Percentiles rank a stretch among this genome's conserved stretches.
phyloP scores from a whole-genome alignment of 2,888 invertebrate species.

The Agelastica alni region DNA sequence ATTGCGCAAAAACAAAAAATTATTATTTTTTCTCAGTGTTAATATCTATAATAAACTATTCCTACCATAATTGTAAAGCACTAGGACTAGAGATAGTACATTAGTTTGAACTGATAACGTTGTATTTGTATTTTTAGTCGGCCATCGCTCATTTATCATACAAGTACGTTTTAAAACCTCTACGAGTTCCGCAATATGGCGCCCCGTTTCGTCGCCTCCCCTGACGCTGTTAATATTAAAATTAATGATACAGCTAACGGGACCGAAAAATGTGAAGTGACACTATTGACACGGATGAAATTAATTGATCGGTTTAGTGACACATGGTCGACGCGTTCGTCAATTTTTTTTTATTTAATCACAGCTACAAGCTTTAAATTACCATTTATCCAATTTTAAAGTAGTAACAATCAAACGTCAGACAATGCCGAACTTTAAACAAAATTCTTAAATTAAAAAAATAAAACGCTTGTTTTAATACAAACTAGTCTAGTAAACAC shows the following conservation, averaged over 20 bases:
- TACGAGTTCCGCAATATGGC: constrained; percentile 26
- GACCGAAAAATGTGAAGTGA: constrained; percentile 19
- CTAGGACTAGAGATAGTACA: too few relatives aligned
- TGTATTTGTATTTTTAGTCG: constrained; percentile 21
- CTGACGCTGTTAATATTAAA: constrained; percentile 30
- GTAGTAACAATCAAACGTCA: too few relatives aligned
- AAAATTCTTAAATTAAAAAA: too few relatives aligned
- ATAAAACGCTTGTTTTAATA: too few relatives aligned
- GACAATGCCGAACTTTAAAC: too few relatives aligned
- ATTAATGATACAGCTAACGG: constrained; percentile 32
- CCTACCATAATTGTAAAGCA: too few relatives aligned
- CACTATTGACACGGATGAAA: constrained; percentile 15
- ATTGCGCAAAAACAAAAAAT: too few relatives aligned
- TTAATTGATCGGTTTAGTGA: constrained; percentile 11
- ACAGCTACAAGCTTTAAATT: too few relatives aligned
- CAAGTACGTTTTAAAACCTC: constrained; percentile 13
- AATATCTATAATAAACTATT: too few relatives aligned
- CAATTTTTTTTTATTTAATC: too few relatives aligned
- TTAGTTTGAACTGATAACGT: constrained; percentile 26
- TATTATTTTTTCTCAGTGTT: too few relatives aligned
- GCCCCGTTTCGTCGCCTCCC: constrained; percentile 8
- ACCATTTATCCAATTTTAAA: neutral
- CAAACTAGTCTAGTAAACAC: neutral
- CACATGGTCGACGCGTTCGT: neutral
- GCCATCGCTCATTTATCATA: constrained; percentile 30